phyloP scores from a whole-genome alignment of 2,797 vertebrate genomes.

The Phrynocephalus forsythii region DNA sequence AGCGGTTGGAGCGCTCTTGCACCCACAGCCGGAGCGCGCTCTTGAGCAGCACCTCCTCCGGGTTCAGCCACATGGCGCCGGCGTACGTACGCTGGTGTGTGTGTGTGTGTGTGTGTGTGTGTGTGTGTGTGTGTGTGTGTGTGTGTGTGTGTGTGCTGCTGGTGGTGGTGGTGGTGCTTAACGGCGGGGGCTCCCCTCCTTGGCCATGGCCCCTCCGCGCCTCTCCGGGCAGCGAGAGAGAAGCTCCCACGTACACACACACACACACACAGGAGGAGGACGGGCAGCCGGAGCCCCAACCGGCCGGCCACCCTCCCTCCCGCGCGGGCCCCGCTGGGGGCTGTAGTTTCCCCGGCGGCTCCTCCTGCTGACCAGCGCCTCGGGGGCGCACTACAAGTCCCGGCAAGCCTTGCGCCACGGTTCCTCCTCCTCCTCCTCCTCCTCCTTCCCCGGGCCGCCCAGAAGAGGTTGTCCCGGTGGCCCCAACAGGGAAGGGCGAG shows the following conservation, averaged over 20 bases:
- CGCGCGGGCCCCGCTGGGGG: constrained; percentile 74
- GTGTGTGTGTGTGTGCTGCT: no score
- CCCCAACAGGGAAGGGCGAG: no score
- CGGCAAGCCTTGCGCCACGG: neutral
- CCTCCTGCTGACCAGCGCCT: fast-evolving
- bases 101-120: no score
- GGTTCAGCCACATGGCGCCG: constrained; percentile 92
- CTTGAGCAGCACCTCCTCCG: constrained; percentile 95
- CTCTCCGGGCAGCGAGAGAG: neutral
- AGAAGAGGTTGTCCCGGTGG: no score
- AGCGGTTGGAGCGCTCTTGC: constrained; percentile 91
- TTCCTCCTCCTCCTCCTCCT: fast-evolving
- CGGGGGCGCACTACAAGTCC: neutral
- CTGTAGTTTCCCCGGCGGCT: constrained; percentile 76
- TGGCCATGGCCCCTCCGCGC: constrained; percentile 43
- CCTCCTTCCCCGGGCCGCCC: no score
- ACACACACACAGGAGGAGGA: constrained; percentile 71
- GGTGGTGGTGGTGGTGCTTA: no score
- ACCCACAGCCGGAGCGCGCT: constrained; percentile 96
- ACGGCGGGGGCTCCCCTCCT: constrained; percentile 55
- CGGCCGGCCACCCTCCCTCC: constrained; percentile 32
- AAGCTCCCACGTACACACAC: constrained; percentile 83
- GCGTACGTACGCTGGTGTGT: neutral
- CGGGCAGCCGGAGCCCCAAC: constrained; percentile 67
- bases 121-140: no score